A percentile compares a stretch with the other conserved stretches of the same genome.
These are phyloP conservation scores for Plebejus argus DNA, from an alignment of 2,888 invertebrate genomes.

Conservation along the genomic window DNA sequence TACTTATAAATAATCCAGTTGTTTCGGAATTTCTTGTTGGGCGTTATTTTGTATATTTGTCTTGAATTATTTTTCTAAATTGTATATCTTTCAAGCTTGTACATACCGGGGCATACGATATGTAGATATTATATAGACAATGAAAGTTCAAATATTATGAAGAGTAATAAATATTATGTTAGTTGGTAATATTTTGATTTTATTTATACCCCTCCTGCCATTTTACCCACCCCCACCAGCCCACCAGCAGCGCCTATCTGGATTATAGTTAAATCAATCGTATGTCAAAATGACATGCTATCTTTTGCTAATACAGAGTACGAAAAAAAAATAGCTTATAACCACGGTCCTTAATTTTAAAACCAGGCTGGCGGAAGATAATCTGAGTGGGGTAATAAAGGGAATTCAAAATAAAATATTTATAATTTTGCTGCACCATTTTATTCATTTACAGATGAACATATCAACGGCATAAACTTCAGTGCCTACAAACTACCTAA, in stretches of 20 bases:
- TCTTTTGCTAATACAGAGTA: background rate
- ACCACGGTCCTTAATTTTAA: background rate
- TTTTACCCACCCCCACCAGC: conserved; percentile 3
- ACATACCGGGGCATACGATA: conserved; percentile 68
- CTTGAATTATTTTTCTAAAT: conserved; percentile 69
- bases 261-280: too few relatives aligned
- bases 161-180: conserved; percentile 77
- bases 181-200: conserved; percentile 61
- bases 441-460: conserved; percentile 76
- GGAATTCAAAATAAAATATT: conserved; percentile 40
- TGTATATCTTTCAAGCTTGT: conserved; percentile 55
- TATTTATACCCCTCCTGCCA: conserved; percentile 39
- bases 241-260: too few relatives aligned
- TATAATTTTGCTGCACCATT: conserved; percentile 62
- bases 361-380: background rate
- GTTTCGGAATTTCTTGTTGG: conserved; percentile 67
- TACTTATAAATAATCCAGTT: conserved; percentile 63
- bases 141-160: conserved; percentile 78
- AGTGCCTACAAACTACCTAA: conserved; percentile 79
- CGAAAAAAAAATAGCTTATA: background rate
- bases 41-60: conserved; percentile 72
- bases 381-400: background rate
- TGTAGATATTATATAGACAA: conserved; percentile 77
- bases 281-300: background rate
- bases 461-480: conserved; percentile 78